Evolutionary conservation across 2,113 vertebrate species (phyloP), one percentile per base, ranked within the genome.

Genomic region (Noturus placidus): DNA sequence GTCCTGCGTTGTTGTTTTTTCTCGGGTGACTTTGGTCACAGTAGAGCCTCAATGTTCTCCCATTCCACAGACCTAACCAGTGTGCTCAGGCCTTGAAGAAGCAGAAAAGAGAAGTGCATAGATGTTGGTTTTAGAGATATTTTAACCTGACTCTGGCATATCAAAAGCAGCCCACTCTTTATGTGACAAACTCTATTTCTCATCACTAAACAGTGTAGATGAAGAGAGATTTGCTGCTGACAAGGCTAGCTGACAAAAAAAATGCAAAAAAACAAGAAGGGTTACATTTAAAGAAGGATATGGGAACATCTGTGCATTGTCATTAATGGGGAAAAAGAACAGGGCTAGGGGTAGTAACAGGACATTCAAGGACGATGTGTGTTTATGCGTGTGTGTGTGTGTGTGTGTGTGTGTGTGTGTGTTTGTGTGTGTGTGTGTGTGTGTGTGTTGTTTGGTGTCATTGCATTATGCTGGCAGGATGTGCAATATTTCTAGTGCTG

Each of bases 11-110:
- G 59, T 27, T 30, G 14, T 59, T 65, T n/a, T 87, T 84, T 81
- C 17, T 13, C 38, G 17, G 87, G 88, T 87, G 82, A 90, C 86
- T 91, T 88, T 90, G 89, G 88, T 83, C 90, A 89, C 87, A 86
- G 89, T 1, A 4, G 72, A 90, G 90, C 42, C 35, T 81, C 65
- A 84, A 91, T 50, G 46, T 9, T 50, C 46, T 85, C 42, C 61
- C 50, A 83, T 84, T 22, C 63, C 22, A 11, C 85, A 1, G 91
- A 57, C 5, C n/a, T 85, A 90, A 72, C 4, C 42, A 27, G 89
- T 78, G 61, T 82, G 87, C 86, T 90, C 87, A 81, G 30, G 15
- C 30, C 30, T 33, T 14, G 27, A 20, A 86, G 19, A 83, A 8
- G 52, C 65, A 72, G 22, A 76, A 85, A 85, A 63, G 11, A 65